phyloP scores from a whole-genome alignment of 1,140 invertebrate species.

The Sogatella furcifera region DNA sequence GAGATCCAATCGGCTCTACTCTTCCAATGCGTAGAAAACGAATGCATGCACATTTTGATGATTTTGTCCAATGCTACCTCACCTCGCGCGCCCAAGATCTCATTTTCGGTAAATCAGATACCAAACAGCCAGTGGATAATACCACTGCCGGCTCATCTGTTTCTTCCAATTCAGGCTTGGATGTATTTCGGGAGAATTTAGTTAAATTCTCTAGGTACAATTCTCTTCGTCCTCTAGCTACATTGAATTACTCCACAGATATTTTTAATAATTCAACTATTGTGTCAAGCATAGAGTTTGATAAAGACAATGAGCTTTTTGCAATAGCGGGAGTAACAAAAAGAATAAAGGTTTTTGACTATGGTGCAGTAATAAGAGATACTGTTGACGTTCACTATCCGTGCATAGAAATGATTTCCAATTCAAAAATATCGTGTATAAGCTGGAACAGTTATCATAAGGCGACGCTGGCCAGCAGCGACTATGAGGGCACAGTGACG shows the following conservation, averaged over 20 bases:
- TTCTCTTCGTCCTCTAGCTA: slow-evolving; percentile 67
- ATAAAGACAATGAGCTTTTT: slow-evolving; percentile 93
- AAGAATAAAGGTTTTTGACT: slow-evolving; percentile 91
- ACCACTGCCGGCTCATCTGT: slow-evolving; percentile 23
- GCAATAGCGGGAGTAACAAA: slow-evolving; percentile 94
- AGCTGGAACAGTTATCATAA: slow-evolving; percentile 93
- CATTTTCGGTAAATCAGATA: slow-evolving; percentile 40
- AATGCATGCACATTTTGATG: slow-evolving; percentile 80
- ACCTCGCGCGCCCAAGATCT: slow-evolving; percentile 60
- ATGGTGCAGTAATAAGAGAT: slow-evolving; percentile 72
- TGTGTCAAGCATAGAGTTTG: slow-evolving; percentile 94
- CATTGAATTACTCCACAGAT: slow-evolving; percentile 84
- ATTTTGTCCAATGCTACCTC: slow-evolving; percentile 83
- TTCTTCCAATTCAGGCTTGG: slow-evolving; percentile 43
- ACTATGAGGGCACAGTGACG: slow-evolving; percentile 90
- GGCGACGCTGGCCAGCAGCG: slow-evolving; percentile 78
- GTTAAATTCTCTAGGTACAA: slow-evolving; percentile 82
- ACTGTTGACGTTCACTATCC: slow-evolving; percentile 84
- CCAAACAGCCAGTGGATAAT: slow-evolving; percentile 20
- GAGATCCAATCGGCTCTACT: slow-evolving; percentile 29
- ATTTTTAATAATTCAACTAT: slow-evolving; percentile 83
- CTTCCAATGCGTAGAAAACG: slow-evolving; percentile 57
- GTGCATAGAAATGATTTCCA: slow-evolving; percentile 83
- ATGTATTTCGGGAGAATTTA: slow-evolving; percentile 76
- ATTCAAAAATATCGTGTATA: slow-evolving; percentile 90